Evolutionary conservation across 2,888 invertebrate genomes (phyloP).

Genomic region (Drosophila ochracea): DNA sequence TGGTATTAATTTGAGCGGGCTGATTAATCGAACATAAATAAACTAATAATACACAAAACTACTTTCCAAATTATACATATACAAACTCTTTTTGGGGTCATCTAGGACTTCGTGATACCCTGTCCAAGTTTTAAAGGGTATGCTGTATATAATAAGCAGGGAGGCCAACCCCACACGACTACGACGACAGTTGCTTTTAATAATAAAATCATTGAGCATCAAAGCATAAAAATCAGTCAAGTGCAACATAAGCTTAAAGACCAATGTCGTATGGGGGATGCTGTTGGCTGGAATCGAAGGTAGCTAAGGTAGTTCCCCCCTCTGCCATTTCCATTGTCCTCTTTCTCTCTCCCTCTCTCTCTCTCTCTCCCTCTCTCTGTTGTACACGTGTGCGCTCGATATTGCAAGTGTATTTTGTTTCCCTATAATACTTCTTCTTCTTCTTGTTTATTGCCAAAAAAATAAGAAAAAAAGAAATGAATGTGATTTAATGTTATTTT

Average conservation of each 20-base stretch:
- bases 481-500: conserved; percentile 82
- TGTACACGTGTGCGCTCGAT: conserved; percentile 46
- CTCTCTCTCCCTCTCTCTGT: neutral
- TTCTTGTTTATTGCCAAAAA: conserved; percentile 44
- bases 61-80: neutral
- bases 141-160: conserved; percentile 15
- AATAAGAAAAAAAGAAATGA: conserved; percentile 41
- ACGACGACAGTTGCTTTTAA: conserved; percentile 80
- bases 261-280: conserved; percentile 63
- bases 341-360: neutral
- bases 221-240: conserved; percentile 85
- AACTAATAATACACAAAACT: neutral
- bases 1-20: neutral
- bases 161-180: conserved; percentile 29
- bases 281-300: conserved; percentile 49
- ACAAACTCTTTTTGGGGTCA: neutral
- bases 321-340: neutral
- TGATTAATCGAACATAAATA: neutral
- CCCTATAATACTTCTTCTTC: conserved; percentile 3
- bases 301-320: conserved; percentile 38
- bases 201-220: conserved; percentile 85
- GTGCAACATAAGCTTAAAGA: conserved; percentile 83
- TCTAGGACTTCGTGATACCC: neutral
- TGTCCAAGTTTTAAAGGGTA: neutral
- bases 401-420: conserved; percentile 28